These are phyloP conservation scores for Conus canariensis DNA, from an alignment of 2,888 invertebrate species.

Conservation along the genomic window DNA sequence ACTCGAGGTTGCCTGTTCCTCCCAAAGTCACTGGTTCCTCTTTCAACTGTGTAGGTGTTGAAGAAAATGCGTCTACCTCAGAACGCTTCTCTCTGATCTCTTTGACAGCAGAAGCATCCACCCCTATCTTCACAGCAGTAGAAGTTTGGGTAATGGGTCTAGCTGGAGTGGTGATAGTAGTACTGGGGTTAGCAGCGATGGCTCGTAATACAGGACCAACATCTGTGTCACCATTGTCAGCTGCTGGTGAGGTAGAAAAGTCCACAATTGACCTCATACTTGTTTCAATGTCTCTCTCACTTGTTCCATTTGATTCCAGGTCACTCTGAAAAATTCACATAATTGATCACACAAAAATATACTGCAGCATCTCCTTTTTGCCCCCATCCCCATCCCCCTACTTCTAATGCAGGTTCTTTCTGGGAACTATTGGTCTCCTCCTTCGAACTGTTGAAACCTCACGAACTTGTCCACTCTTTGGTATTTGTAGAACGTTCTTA, in stretches of 20 bases:
- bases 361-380: too few relatives aligned
- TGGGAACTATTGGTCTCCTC: too few relatives aligned
- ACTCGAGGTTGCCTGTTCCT: conserved; percentile 39
- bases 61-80: conserved; percentile 33
- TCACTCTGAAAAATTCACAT: conserved; percentile 35
- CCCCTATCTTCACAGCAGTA: conserved; percentile 41
- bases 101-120: conserved; percentile 58
- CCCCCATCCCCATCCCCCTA: too few relatives aligned
- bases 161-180: conserved; percentile 76
- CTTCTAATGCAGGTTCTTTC: too few relatives aligned
- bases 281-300: conserved; percentile 28
- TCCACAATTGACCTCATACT: conserved; percentile 43
- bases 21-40: conserved; percentile 44
- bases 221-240: not conserved
- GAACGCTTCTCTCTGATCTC: conserved; percentile 58
- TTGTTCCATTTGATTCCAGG: not conserved
- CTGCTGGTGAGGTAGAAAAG: conserved; percentile 49
- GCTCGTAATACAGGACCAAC: conserved; percentile 48
- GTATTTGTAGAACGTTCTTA: too few relatives aligned
- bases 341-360: too few relatives aligned
- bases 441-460: too few relatives aligned
- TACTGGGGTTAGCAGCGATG: conserved; percentile 61
- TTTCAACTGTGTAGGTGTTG: conserved; percentile 48
- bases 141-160: conserved; percentile 50
- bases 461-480: too few relatives aligned